phyloP scores from a whole-genome alignment of 1,140 invertebrate species.

The Holotrichia oblita region DNA sequence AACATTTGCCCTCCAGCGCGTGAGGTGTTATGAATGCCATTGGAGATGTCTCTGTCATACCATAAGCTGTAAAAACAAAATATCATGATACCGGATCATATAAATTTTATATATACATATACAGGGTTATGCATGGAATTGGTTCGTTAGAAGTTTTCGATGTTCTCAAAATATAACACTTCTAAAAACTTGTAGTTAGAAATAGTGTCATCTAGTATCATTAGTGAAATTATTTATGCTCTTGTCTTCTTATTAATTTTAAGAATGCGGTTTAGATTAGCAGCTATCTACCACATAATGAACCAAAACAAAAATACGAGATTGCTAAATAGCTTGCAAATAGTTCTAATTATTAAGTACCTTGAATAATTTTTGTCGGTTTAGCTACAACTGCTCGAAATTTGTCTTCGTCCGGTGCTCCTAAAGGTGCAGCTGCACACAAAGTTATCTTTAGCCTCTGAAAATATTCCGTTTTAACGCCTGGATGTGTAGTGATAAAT shows the following conservation, averaged over 20 bases:
- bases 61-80: conserved; percentile 68
- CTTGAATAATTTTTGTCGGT: conserved; percentile 58
- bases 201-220: too few species aligned
- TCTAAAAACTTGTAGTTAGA: too few species aligned
- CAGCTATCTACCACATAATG: conserved; percentile 80
- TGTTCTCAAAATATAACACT: too few species aligned
- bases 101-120: too few species aligned
- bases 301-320: too few species aligned
- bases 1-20: conserved; percentile 47
- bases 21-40: conserved; percentile 57
- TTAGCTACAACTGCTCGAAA: conserved; percentile 63
- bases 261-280: too few species aligned
- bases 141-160: too few species aligned
- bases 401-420: conserved; percentile 67
- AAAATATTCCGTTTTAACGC: conserved; percentile 69
- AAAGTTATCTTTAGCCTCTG: conserved; percentile 64
- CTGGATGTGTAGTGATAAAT: conserved; percentile 73
- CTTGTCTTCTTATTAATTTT: too few species aligned
- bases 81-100: too few species aligned
- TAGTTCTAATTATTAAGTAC: conserved; percentile 47
- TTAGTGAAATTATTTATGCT: too few species aligned
- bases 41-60: conserved; percentile 72
- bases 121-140: too few species aligned
- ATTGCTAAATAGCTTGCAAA: conserved; percentile 57
- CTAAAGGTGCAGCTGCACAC: conserved; percentile 77